Evolutionary conservation across 2,113 vertebrate genomes (phyloP).

Genomic region (Tylochromis polylepis): DNA sequence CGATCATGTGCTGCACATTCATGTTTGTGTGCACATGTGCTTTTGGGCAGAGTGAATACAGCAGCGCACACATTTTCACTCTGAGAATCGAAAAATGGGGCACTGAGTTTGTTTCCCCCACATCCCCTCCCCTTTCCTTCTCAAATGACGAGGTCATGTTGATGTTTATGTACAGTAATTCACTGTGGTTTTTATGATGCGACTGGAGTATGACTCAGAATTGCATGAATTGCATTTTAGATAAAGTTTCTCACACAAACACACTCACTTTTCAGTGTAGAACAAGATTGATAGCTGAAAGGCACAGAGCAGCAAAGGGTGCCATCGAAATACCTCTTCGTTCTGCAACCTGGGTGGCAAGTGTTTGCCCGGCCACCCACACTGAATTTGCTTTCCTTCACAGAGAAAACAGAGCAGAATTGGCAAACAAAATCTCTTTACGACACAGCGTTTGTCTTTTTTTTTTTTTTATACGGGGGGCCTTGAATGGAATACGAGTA

Average conservation of each 20-base stretch:
- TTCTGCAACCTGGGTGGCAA: conserved; percentile 34
- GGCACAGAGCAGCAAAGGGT: conserved; percentile 1
- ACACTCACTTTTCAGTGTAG: background rate
- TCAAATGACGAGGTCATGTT: conserved; percentile 28
- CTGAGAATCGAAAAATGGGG: conserved; percentile 11
- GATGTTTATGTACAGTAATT: background rate
- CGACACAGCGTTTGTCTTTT: background rate
- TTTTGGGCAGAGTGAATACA: background rate
- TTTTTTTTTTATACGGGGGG: background rate
- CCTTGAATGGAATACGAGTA: background rate
- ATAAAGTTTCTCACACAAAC: background rate
- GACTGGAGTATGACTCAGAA: background rate
- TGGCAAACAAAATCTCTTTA: conserved; percentile 17
- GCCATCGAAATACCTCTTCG: background rate
- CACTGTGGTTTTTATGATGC: background rate
- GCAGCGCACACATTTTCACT: conserved; percentile 28
- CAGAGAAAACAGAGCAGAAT: conserved; percentile 13
- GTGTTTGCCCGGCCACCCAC: conserved; percentile 36
- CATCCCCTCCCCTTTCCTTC: background rate
- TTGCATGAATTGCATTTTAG: background rate
- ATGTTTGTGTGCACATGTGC: conserved; percentile 21
- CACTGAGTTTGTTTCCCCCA: background rate
- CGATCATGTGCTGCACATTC: background rate
- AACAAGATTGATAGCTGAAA: background rate
- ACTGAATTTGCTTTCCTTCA: background rate